phyloP scores from a whole-genome alignment of 2,113 vertebrate genomes.

The Pteronura brasiliensis region DNA sequence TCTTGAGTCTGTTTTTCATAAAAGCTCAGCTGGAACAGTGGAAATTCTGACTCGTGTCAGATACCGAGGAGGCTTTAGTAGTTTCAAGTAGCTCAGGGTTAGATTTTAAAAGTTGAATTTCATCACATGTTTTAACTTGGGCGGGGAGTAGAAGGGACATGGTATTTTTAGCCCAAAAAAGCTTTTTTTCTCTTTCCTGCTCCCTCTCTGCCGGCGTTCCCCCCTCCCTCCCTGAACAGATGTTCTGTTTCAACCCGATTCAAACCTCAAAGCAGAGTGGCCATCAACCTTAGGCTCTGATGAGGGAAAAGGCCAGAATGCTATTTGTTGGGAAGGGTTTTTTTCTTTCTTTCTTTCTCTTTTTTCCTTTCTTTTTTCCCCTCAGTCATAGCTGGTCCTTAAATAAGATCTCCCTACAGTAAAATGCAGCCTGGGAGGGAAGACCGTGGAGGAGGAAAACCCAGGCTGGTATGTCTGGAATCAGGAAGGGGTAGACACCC shows the following conservation, averaged over 20 bases:
- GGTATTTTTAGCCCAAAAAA: slow-evolving; percentile 80
- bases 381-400: slow-evolving; percentile 64
- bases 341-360: no score
- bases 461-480: neutral
- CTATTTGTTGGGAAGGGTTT: slow-evolving; percentile 63
- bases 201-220: slow-evolving; percentile 24
- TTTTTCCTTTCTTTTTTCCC: neutral
- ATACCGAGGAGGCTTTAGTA: slow-evolving; percentile 82
- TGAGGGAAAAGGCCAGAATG: slow-evolving; percentile 71
- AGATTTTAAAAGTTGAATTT: slow-evolving; percentile 83
- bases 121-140: slow-evolving; percentile 82
- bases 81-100: slow-evolving; percentile 84
- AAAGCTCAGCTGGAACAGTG: slow-evolving; percentile 82
- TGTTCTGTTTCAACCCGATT: slow-evolving; percentile 80
- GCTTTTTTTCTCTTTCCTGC: neutral
- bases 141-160: slow-evolving; percentile 32
- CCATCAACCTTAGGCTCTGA: slow-evolving; percentile 75
- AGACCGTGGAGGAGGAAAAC: neutral
- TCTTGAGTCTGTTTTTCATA: slow-evolving; percentile 82
- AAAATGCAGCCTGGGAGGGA: slow-evolving; percentile 15
- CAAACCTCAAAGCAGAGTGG: slow-evolving; percentile 77
- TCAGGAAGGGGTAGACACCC: neutral
- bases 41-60: slow-evolving; percentile 84
- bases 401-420: slow-evolving; percentile 71
- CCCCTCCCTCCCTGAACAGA: slow-evolving; percentile 72